These are phyloP conservation scores for Pampus argenteus DNA, from an alignment of 2,797 vertebrate species.

Conservation along the genomic window DNA sequence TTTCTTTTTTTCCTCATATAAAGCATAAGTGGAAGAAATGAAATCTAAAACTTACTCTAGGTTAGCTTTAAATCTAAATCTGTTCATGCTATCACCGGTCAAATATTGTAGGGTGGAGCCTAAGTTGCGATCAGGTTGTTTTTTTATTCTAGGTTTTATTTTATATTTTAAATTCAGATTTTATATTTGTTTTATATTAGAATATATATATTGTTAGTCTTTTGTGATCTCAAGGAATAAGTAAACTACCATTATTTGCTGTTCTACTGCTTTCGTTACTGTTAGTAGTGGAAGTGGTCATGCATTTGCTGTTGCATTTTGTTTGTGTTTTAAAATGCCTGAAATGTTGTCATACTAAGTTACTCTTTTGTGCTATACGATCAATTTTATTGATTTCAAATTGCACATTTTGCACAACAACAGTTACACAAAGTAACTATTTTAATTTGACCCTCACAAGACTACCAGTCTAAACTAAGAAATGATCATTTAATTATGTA, in stretches of 20 bases:
- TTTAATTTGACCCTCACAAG: constrained; percentile 31
- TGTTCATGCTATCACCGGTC: neutral
- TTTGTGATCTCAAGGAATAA: constrained; percentile 40
- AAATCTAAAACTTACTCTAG: constrained; percentile 1
- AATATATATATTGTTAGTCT: constrained; percentile 17
- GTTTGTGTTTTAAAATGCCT: constrained; percentile 32
- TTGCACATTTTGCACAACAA: constrained; percentile 18
- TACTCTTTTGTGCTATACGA: constrained; percentile 7
- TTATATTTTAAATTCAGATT: constrained; percentile 47
- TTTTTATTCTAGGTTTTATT: constrained; percentile 47
- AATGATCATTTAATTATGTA: constrained; percentile 24
- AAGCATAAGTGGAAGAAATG: constrained; percentile 9
- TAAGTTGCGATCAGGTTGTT: constrained; percentile 30
- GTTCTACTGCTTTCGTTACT: constrained; percentile 15
- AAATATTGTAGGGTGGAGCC: constrained; percentile 1
- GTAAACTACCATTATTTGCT: constrained; percentile 6
- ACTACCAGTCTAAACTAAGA: neutral
- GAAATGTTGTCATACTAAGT: constrained; percentile 20
- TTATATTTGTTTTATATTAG: constrained; percentile 55
- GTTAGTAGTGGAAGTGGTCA: neutral
- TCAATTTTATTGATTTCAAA: constrained; percentile 33
- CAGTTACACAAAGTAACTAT: constrained; percentile 3
- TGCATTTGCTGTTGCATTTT: constrained; percentile 24
- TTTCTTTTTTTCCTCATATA: neutral
- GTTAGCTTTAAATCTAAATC: constrained; percentile 21